These are phyloP conservation scores for Arctocebus calabarensis DNA, from an alignment of 2,797 vertebrate species.

Conservation along the genomic window DNA sequence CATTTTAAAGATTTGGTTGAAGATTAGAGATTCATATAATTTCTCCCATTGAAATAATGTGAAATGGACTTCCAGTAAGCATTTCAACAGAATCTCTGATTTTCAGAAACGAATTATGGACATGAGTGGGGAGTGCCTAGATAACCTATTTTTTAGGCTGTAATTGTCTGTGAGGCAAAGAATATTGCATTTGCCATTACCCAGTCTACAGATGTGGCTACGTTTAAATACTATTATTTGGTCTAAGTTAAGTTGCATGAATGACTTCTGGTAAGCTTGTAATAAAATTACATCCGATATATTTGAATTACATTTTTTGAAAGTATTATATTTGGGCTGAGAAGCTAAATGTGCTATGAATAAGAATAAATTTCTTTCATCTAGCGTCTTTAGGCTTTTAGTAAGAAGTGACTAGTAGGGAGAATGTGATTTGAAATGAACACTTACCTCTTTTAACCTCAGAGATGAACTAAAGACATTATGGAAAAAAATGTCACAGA, in stretches of 20 bases:
- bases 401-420: slow-evolving; percentile 36
- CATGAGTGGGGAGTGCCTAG: background rate
- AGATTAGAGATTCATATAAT: background rate
- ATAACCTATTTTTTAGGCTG: background rate
- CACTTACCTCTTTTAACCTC: background rate
- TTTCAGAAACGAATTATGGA: slow-evolving; percentile 32
- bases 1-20: background rate
- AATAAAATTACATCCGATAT: slow-evolving; percentile 15
- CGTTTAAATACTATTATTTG: background rate
- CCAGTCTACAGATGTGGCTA: background rate
- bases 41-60: background rate
- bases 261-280: slow-evolving; percentile 16
- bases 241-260: background rate
- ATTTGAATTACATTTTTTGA: slow-evolving; percentile 21
- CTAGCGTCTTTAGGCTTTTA: slow-evolving; percentile 15
- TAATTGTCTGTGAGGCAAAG: background rate
- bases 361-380: slow-evolving; percentile 24
- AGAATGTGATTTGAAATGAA: background rate
- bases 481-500: background rate
- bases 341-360: background rate
- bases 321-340: slow-evolving; percentile 41
- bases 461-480: background rate
- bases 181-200: background rate
- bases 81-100: background rate
- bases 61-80: background rate